Conservation (phyloP, 2,888 invertebrate species). For the Pomacea canaliculata region DNA sequence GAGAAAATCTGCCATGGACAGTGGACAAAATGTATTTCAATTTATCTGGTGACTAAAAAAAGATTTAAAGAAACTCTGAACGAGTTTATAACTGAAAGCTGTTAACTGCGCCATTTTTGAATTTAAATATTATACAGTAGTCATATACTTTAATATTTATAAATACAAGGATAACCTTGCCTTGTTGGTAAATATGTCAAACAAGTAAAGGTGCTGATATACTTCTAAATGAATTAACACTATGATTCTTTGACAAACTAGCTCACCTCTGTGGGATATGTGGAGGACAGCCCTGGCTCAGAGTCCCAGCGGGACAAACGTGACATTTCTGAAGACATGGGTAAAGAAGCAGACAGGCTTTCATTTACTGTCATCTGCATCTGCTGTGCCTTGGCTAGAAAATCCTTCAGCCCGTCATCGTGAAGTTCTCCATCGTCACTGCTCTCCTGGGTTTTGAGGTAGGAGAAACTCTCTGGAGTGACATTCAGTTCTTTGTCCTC, state of each 20-base stretch:
- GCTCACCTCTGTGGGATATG: background rate
- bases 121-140: no score
- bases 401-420: constrained; percentile 9
- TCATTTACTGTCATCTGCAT: constrained; percentile 5
- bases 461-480: background rate
- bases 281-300: constrained; percentile 31
- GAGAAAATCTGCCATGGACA: no score
- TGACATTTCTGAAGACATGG: constrained; percentile 27
- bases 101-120: no score
- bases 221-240: no score
- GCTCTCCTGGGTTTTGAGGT: constrained; percentile 10
- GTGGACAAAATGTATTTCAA: no score
- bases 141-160: no score
- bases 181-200: no score
- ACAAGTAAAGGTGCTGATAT: no score
- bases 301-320: constrained; percentile 35
- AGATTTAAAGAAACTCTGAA: no score
- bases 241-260: background rate
- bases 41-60: no score
- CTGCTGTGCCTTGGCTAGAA: background rate
- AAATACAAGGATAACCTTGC: no score
- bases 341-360: constrained; percentile 29
- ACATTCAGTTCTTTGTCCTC: background rate
- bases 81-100: no score
- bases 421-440: constrained; percentile 2